Evolutionary conservation across 1,140 invertebrate species (phyloP).

Genomic region (Drosophila prosaltans): DNA sequence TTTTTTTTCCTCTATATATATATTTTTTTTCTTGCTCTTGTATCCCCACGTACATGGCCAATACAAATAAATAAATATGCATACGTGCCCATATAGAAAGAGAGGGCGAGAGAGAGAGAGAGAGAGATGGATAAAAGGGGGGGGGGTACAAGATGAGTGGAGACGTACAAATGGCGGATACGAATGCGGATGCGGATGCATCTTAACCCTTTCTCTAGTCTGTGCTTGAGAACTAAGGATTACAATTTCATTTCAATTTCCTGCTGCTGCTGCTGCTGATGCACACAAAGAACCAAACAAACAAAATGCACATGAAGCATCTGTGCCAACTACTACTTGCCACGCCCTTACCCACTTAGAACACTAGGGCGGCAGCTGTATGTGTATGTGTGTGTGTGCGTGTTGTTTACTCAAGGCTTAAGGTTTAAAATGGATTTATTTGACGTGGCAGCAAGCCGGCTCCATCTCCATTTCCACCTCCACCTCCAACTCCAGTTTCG

Average conservation of each 20-base stretch:
- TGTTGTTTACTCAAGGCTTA: slow-evolving; percentile 71
- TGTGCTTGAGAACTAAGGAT: slow-evolving; percentile 61
- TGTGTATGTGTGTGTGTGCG: slow-evolving; percentile 32
- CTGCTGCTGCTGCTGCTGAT: slow-evolving; percentile 47
- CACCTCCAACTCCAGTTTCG: neutral
- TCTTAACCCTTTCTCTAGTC: slow-evolving; percentile 20
- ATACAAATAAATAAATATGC: slow-evolving; percentile 54
- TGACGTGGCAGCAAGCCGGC: slow-evolving; percentile 60
- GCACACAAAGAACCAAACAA: slow-evolving; percentile 49
- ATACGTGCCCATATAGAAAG: slow-evolving; percentile 37
- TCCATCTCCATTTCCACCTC: neutral
- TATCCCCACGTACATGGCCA: slow-evolving; percentile 8
- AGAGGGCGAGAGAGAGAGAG: neutral
- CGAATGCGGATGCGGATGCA: neutral
- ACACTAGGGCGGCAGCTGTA: slow-evolving; percentile 1
- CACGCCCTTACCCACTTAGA: slow-evolving; percentile 32
- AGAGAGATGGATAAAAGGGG: too few species aligned
- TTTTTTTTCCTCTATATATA: neutral
- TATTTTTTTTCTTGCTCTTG: neutral
- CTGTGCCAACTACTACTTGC: slow-evolving; percentile 47
- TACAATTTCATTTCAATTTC: slow-evolving; percentile 76
- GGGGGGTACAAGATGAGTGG: too few species aligned
- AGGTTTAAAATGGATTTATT: slow-evolving; percentile 74
- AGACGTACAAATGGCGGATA: neutral
- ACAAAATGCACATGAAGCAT: slow-evolving; percentile 50